A percentile compares a stretch with the other conserved stretches of the same genome.
Evolutionary conservation across 2,113 vertebrate genomes (phyloP).

Genomic region (Lota lota): DNA sequence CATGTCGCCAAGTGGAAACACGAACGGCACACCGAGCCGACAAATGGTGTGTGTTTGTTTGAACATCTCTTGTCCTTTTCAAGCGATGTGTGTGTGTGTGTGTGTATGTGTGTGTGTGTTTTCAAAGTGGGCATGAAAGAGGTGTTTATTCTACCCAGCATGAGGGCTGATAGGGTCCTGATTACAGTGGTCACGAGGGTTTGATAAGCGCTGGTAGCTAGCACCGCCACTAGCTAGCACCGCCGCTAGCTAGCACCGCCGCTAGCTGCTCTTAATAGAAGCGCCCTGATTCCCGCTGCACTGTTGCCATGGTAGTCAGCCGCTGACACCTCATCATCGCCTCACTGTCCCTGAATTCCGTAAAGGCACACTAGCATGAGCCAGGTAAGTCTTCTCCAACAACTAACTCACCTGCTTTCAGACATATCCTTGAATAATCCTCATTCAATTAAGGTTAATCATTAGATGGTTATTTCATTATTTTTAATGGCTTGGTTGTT

Average conservation of each 20-base stretch:
- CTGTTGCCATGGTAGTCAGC: constrained; percentile 27
- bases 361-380: constrained; percentile 43
- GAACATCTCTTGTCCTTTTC: constrained; percentile 54
- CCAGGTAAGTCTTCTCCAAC: constrained; percentile 44
- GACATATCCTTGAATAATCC: neutral
- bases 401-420: neutral
- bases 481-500: neutral
- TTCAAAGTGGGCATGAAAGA: constrained; percentile 28
- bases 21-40: constrained; percentile 31
- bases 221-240: constrained; percentile 12
- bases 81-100: constrained; percentile 5
- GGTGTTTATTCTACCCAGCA: constrained; percentile 44
- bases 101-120: constrained; percentile 24
- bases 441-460: no score
- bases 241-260: constrained; percentile 10
- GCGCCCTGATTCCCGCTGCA: constrained; percentile 26
- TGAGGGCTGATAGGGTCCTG: constrained; percentile 44
- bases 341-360: constrained; percentile 11
- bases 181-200: constrained; percentile 52
- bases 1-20: constrained; percentile 28
- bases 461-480: no score
- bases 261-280: constrained; percentile 33
- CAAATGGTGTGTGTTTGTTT: constrained; percentile 45
- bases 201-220: constrained; percentile 35
- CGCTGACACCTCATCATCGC: constrained; percentile 11